Conservation (phyloP, 1,140 invertebrate genomes). For the Coelopa frigida region DNA sequence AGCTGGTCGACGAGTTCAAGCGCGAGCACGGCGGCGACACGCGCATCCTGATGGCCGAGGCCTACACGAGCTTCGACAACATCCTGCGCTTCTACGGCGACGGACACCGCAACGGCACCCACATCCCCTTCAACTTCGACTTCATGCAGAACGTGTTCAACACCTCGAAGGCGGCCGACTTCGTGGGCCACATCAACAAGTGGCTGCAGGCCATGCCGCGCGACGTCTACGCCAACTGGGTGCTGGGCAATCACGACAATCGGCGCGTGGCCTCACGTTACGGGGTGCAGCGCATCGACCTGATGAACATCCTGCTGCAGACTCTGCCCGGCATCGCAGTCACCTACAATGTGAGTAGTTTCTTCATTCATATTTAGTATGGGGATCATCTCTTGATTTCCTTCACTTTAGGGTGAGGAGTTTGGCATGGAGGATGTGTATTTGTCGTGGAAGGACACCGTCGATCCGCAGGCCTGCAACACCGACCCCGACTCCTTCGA, state of each 20-base stretch:
- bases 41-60: conserved; percentile 64
- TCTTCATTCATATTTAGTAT: too few relatives aligned
- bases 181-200: conserved; percentile 46
- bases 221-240: conserved; percentile 50
- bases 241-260: conserved; percentile 65
- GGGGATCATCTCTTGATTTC: neutral
- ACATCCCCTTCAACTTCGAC: conserved; percentile 58
- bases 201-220: conserved; percentile 52
- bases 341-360: conserved; percentile 58
- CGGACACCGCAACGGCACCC: conserved; percentile 49
- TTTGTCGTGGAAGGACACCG: conserved; percentile 46
- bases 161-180: conserved; percentile 49
- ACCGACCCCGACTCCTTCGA: conserved; percentile 17
- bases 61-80: conserved; percentile 51
- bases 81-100: conserved; percentile 50
- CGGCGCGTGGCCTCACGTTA: conserved; percentile 54
- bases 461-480: conserved; percentile 16
- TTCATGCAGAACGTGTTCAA: conserved; percentile 49
- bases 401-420: conserved; percentile 59
- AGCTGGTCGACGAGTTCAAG: conserved; percentile 46
- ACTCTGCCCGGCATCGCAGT: conserved; percentile 57
- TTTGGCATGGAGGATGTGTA: conserved; percentile 62
- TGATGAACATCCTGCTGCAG: conserved; percentile 52
- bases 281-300: conserved; percentile 55
- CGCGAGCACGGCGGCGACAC: conserved; percentile 19